Percentiles rank a stretch among this genome's conserved stretches.
These are phyloP conservation scores for Molorchus minor DNA, from an alignment of 2,888 invertebrate genomes.

Conservation along the genomic window DNA sequence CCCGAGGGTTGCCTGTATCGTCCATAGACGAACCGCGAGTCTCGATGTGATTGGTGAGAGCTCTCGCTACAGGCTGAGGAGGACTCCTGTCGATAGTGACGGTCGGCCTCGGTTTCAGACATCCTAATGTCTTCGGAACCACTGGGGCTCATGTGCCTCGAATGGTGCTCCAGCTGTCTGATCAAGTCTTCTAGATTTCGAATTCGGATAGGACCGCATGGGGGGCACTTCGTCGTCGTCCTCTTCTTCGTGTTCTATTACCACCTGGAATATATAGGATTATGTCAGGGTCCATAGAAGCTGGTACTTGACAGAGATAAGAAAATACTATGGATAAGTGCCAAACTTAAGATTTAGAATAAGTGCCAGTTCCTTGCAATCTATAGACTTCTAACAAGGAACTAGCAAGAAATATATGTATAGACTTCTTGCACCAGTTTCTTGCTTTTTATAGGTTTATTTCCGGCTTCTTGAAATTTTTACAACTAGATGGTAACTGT, in stretches of 20 bases:
- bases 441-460: no score
- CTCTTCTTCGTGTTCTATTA: conserved; percentile 67
- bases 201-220: conserved; percentile 86
- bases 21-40: conserved; percentile 76
- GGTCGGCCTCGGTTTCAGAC: conserved; percentile 90
- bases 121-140: conserved; percentile 90
- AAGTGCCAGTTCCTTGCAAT: no score
- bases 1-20: conserved; percentile 63
- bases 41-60: conserved; percentile 80
- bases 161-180: conserved; percentile 87
- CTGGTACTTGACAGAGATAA: no score
- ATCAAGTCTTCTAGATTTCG: conserved; percentile 91
- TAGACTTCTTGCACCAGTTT: no score
- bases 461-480: no score
- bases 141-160: conserved; percentile 89
- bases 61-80: conserved; percentile 77
- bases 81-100: conserved; percentile 76
- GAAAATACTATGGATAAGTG: no score
- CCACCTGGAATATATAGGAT: conserved; percentile 48
- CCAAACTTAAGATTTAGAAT: no score
- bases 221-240: conserved; percentile 80
- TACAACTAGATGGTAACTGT: no score
- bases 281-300: no score
- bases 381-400: no score
- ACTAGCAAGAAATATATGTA: no score